Base-by-base conservation (phyloP, 2,888 invertebrate genomes). In the Ditula angustiorana region DNA sequence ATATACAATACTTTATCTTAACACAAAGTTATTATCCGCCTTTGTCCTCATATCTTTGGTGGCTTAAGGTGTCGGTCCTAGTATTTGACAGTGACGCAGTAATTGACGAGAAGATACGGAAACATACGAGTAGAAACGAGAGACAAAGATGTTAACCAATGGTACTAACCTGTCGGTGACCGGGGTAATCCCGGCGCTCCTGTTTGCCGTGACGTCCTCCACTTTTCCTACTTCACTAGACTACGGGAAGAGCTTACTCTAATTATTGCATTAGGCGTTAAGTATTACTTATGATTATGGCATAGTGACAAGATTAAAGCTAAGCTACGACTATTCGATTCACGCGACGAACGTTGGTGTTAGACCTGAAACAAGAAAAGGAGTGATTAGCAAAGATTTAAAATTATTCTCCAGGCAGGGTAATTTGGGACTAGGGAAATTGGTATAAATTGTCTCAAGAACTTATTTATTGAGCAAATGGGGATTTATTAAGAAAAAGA, bases 151-250 rank as follows among this genome's bases (percentile, higher is more conserved):
- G 4, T 35, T 11, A 41, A 41, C n/a, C n/a, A 44, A 47, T n/a
- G n/a, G 23, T 23, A 73, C 85, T 83, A 53, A 92, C 91, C 90
- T 86, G 78, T 92, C 91, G 30, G 86, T 84, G 61, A 88, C 90
- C 86, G 91, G 88, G 85, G 82, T 84, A 41, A 83, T 78, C 82
- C 89, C 90, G 85, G 88, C 71, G 71, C 71, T 83, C 66, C 83
- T 81, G 74, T 85, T 87, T 59, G 79, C 77, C 71, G 87, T 78
- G 72, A 84, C 61, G 69, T 90, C 84, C 83, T 90, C 91, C 91
- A 91, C 90, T 87, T 88, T 90, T 83, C 61, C 73, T 76, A 80
- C 77, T 79, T 69, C 73, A 82, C 79, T 74, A 21, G 70, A 77
- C 80, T 61, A 61, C 67, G 67, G 44, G 50, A 61, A 41, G 74